A percentile compares a stretch with the other conserved stretches of the same genome.
phyloP scores from a whole-genome alignment of 2,888 invertebrate genomes.

The Lacanobia oleracea region DNA sequence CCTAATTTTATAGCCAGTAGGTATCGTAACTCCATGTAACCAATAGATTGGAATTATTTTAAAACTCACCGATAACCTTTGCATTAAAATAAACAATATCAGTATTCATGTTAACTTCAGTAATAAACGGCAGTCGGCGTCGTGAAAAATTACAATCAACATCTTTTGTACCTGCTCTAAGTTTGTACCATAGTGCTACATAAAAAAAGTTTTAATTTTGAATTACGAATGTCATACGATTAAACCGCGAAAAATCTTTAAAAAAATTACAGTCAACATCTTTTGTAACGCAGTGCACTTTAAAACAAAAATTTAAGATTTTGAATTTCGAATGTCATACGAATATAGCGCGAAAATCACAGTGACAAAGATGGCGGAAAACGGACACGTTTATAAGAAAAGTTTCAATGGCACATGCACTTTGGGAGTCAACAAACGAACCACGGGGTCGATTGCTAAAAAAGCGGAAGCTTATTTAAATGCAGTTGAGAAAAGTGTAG shows the following conservation, averaged over 20 bases:
- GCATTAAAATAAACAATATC: constrained; percentile 63
- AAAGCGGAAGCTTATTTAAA: constrained; percentile 84
- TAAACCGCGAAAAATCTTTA: constrained; percentile 39
- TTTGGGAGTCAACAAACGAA: constrained; percentile 76
- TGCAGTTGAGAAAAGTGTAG: constrained; percentile 81
- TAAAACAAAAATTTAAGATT: constrained; percentile 29
- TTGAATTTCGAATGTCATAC: constrained; percentile 74
- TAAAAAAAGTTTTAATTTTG: constrained; percentile 20
- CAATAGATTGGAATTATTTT: constrained; percentile 62
- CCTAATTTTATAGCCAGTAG: constrained; percentile 61
- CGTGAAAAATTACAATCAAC: constrained; percentile 69
- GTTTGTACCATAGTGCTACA: background rate
- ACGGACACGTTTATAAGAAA: constrained; percentile 78
- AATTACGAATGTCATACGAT: background rate
- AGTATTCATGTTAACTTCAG: constrained; percentile 37
- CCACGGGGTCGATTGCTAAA: constrained; percentile 79
- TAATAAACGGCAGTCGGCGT: constrained; percentile 61
- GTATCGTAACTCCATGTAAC: constrained; percentile 35
- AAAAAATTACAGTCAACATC: constrained; percentile 61
- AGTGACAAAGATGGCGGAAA: constrained; percentile 78
- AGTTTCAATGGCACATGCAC: constrained; percentile 79
- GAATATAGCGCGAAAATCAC: constrained; percentile 81
- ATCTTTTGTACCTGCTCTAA: constrained; percentile 53
- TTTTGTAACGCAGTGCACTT: constrained; percentile 4
- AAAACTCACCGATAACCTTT: constrained; percentile 76